These are phyloP conservation scores for Drosophila fuyamai DNA, from an alignment of 1,140 invertebrate species.

Conservation along the genomic window DNA sequence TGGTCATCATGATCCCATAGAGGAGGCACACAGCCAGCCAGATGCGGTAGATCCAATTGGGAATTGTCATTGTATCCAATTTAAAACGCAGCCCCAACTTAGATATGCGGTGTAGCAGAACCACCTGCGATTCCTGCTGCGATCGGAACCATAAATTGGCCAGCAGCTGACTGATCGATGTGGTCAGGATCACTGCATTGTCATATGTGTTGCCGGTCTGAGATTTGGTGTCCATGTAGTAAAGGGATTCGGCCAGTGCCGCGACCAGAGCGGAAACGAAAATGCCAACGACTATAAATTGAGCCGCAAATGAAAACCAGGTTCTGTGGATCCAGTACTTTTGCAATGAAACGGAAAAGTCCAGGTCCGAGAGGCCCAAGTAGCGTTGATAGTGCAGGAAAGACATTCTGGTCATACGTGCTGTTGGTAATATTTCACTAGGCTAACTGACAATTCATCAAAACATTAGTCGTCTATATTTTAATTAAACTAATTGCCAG, in stretches of 20 bases:
- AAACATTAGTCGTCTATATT: not conserved
- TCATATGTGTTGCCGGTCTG: slow-evolving; percentile 41
- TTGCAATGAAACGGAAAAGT: not conserved
- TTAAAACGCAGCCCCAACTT: slow-evolving; percentile 1
- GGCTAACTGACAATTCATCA: not conserved
- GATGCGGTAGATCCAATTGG: slow-evolving; percentile 8
- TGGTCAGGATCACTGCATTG: slow-evolving; percentile 39
- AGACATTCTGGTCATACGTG: slow-evolving; percentile 2
- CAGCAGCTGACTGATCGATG: slow-evolving; percentile 32
- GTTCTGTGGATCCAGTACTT: slow-evolving; percentile 25
- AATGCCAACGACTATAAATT: slow-evolving; percentile 5
- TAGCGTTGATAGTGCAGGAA: slow-evolving; percentile 56
- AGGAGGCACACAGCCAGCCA: slow-evolving; percentile 16
- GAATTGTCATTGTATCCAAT: slow-evolving; percentile 1
- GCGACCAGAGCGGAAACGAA: slow-evolving; percentile 13
- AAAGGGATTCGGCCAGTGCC: slow-evolving; percentile 16
- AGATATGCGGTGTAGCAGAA: slow-evolving; percentile 24
- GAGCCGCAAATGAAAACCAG: slow-evolving; percentile 8
- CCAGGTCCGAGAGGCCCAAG: slow-evolving; percentile 43
- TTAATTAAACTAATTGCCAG: slow-evolving; percentile 16
- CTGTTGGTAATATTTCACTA: not conserved
- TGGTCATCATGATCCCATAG: not conserved
- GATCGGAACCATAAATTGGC: slow-evolving; percentile 49
- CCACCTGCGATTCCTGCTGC: slow-evolving; percentile 30
- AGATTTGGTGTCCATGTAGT: slow-evolving; percentile 34